Evolutionary conservation across 2,888 invertebrate genomes (phyloP).

Genomic region (Caenorhabditis zanzibari): DNA sequence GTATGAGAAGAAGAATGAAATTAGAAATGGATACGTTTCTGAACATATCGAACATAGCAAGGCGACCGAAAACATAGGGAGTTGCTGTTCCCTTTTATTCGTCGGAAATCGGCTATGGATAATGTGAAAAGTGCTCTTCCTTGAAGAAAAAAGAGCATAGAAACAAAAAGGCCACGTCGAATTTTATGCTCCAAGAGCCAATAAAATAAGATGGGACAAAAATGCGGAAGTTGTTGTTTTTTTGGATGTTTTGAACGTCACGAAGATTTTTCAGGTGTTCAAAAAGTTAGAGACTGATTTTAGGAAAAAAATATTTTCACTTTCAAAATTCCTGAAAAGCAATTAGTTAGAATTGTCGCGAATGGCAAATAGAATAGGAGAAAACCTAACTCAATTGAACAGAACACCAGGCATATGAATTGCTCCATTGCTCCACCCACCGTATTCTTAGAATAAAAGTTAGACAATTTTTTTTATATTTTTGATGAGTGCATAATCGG

Average conservation of each 20-base stretch:
- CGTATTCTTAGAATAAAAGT: not conserved
- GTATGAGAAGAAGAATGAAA: conserved; percentile 9
- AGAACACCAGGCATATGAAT: not conserved
- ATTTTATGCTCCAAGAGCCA: conserved; percentile 18
- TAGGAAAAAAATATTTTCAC: not conserved
- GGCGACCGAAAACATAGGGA: conserved; percentile 13
- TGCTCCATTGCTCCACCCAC: not conserved
- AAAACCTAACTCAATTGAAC: conserved; percentile 5
- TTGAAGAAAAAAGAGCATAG: not conserved
- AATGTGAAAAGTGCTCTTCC: not conserved
- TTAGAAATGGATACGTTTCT: conserved; percentile 54
- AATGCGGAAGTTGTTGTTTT: conserved; percentile 35
- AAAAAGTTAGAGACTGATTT: conserved; percentile 1
- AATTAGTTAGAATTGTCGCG: not conserved
- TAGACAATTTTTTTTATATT: not conserved
- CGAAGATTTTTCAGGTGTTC: not conserved
- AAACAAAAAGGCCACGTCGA: conserved; percentile 1
- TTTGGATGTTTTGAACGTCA: not conserved
- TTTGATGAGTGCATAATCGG: not conserved
- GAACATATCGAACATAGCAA: conserved; percentile 27
- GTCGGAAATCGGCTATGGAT: conserved; percentile 9
- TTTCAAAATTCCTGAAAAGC: not conserved
- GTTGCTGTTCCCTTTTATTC: not conserved
- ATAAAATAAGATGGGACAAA: conserved; percentile 22
- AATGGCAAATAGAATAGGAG: not conserved